A percentile compares a stretch with the other conserved stretches of the same genome.
These are phyloP conservation scores for Cyprinodon tularosa DNA, from an alignment of 2,113 vertebrate species.

Conservation along the genomic window DNA sequence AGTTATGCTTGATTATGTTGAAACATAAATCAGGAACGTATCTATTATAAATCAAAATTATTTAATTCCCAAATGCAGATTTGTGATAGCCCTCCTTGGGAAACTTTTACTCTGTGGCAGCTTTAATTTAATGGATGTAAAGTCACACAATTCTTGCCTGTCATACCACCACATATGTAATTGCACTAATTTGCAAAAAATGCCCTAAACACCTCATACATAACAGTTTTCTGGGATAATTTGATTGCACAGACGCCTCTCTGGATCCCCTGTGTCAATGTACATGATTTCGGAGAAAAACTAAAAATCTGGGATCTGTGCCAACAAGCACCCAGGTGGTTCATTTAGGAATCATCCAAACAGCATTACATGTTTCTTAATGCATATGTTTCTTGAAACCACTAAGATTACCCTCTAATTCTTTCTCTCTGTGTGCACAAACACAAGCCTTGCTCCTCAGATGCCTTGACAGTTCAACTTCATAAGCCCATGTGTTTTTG, in stretches of 20 bases:
- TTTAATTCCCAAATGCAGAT: conserved; percentile 29
- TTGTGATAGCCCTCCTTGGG: conserved; percentile 36
- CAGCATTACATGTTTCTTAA: conserved; percentile 59
- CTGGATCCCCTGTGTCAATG: conserved; percentile 45
- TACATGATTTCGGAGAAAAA: conserved; percentile 61
- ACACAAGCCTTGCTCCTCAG: background rate
- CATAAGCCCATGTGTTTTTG: conserved; percentile 17
- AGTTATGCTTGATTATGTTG: conserved; percentile 14
- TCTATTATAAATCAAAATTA: conserved; percentile 7
- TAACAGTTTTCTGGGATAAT: conserved; percentile 65
- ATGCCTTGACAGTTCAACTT: conserved; percentile 19
- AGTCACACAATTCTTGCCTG: conserved; percentile 30
- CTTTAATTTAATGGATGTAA: conserved; percentile 27
- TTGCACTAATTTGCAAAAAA: conserved; percentile 69
- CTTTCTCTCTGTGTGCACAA: conserved; percentile 15
- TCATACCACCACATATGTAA: conserved; percentile 50
- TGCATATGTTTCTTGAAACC: conserved; percentile 61
- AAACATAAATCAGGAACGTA: conserved; percentile 9
- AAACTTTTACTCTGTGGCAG: conserved; percentile 40
- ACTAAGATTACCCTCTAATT: conserved; percentile 39
- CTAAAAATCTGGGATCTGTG: conserved; percentile 57
- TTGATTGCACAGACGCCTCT: conserved; percentile 52
- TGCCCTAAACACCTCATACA: conserved; percentile 60
- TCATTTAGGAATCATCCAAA: conserved; percentile 71
- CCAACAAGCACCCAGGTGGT: conserved; percentile 69